Evolutionary conservation across 1,140 invertebrate species (phyloP).

Genomic region (Calephelis virginiensis): DNA sequence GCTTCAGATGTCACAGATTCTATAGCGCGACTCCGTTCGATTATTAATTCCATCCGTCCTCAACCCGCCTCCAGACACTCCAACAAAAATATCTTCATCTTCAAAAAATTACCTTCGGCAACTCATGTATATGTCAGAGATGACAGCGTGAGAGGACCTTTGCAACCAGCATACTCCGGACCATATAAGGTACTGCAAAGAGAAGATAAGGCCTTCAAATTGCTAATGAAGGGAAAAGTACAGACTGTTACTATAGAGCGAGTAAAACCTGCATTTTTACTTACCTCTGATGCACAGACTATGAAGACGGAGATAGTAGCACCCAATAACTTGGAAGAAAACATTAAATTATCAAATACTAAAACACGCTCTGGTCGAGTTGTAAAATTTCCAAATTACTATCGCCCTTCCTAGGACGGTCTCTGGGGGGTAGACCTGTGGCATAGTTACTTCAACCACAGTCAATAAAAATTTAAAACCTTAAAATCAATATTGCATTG

Average conservation of each 20-base stretch:
- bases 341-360: neutral
- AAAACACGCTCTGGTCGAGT: neutral
- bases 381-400: neutral
- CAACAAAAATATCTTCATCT: too few relatives aligned
- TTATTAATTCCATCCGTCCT: neutral
- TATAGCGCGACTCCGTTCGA: neutral
- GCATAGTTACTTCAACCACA: neutral
- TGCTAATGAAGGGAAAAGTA: neutral
- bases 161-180: neutral
- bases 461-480: too few relatives aligned
- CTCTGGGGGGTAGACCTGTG: constrained; percentile 9
- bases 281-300: neutral
- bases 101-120: constrained; percentile 1
- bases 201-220: neutral
- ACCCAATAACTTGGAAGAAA: neutral
- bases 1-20: too few relatives aligned
- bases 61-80: neutral
- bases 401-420: constrained; percentile 6
- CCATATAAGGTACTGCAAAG: neutral
- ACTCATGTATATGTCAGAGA: constrained; percentile 1
- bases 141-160: constrained; percentile 5
- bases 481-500: too few relatives aligned
- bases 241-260: neutral
- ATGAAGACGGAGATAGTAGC: neutral
- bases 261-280: neutral